Evolutionary conservation across 2,113 vertebrate species (phyloP).

Genomic region (Scartelaos histophorus): DNA sequence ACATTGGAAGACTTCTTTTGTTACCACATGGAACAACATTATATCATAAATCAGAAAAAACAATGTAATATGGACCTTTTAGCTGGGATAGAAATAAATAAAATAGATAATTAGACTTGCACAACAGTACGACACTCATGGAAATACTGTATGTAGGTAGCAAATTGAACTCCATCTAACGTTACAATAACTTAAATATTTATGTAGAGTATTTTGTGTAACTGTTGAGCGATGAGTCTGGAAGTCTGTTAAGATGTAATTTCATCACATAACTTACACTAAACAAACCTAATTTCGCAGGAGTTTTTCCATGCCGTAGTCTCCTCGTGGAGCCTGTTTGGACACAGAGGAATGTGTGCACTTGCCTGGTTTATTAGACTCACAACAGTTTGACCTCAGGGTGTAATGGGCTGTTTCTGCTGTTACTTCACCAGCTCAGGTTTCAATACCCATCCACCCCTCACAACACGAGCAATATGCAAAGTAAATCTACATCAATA

Average conservation of each 20-base stretch:
- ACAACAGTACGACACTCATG: too few relatives aligned
- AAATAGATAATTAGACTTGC: too few relatives aligned
- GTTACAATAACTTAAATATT: too few relatives aligned
- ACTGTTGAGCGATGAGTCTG: not conserved
- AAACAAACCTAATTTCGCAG: conserved; percentile 1
- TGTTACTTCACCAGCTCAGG: conserved; percentile 60
- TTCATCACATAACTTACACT: not conserved
- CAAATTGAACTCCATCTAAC: too few relatives aligned
- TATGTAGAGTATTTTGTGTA: too few relatives aligned
- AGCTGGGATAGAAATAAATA: too few relatives aligned
- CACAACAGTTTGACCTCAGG: conserved; percentile 65
- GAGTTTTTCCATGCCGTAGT: not conserved
- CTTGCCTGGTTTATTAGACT: conserved; percentile 58
- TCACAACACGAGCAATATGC: conserved; percentile 15
- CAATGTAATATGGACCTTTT: too few relatives aligned
- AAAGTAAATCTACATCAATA: conserved; percentile 27
- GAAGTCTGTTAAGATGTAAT: not conserved
- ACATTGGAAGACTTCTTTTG: too few relatives aligned
- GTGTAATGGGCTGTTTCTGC: conserved; percentile 58
- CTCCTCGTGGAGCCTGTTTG: conserved; percentile 16
- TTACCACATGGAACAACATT: too few relatives aligned
- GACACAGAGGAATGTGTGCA: conserved; percentile 47
- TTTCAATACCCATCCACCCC: conserved; percentile 46
- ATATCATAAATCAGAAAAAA: too few relatives aligned
- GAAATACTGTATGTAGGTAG: too few relatives aligned